A percentile compares a stretch with the other conserved stretches of the same genome.
phyloP scores from a whole-genome alignment of 2,888 invertebrate species.

The Drosophila silvestris region DNA sequence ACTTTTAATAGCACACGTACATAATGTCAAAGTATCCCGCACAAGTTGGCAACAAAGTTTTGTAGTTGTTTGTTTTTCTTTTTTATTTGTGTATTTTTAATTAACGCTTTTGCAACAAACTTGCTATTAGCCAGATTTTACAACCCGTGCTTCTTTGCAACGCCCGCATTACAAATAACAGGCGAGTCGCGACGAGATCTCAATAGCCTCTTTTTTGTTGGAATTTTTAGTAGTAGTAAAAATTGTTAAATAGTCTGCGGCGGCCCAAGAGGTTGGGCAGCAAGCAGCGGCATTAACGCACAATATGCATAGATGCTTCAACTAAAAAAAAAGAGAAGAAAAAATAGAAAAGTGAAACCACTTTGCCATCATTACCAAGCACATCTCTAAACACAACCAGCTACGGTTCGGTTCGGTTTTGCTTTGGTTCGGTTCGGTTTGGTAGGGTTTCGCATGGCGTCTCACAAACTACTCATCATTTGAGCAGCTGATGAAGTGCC shows the following conservation, averaged over 20 bases:
- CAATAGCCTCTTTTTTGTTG: conserved; percentile 47
- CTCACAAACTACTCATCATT: conserved; percentile 56
- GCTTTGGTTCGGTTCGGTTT: neutral
- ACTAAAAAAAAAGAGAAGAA: neutral
- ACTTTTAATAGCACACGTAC: conserved; percentile 10
- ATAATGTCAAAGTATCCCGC: conserved; percentile 48
- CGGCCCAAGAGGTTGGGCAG: conserved; percentile 64
- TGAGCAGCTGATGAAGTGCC: conserved; percentile 55
- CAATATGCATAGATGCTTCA: conserved; percentile 50
- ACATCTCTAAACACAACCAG: conserved; percentile 25
- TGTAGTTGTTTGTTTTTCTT: conserved; percentile 20
- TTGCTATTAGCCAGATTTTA: conserved; percentile 81
- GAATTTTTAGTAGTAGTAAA: conserved; percentile 78
- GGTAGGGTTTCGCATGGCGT: conserved; percentile 21
- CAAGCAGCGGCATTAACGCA: conserved; percentile 12
- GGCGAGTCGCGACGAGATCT: conserved; percentile 49
- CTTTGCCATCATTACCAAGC: conserved; percentile 63
- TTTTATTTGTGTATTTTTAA: conserved; percentile 55
- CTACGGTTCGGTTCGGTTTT: conserved; percentile 1
- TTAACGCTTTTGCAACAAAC: conserved; percentile 79
- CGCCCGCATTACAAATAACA: conserved; percentile 79
- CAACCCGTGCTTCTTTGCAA: conserved; percentile 77
- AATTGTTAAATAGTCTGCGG: conserved; percentile 78
- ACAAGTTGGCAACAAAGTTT: conserved; percentile 67
- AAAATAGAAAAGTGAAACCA: conserved; percentile 63